Base-by-base conservation (phyloP, 2,797 vertebrate species). In the Coilia nasus region DNA sequence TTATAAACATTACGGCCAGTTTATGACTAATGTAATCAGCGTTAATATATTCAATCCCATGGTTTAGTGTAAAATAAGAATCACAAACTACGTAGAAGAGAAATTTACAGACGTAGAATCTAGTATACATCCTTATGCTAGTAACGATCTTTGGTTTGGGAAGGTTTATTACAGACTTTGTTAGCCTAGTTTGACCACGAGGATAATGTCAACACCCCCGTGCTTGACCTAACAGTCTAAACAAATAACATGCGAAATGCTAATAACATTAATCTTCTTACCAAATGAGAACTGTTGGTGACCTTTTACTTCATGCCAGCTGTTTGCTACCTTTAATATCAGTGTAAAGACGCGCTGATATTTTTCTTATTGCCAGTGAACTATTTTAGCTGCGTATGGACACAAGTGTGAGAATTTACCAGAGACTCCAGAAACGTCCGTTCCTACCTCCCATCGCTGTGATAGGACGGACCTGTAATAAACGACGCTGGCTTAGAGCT, bases 381-480 rank as follows among this genome's bases (percentile, higher is more conserved):
- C 71, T 78, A 78, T 78, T 35, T 59, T 19, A 59, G 57, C 57
- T 78, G 50, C 50, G 57, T 83, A 84, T 83, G 64, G 23, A 10
- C 60, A 35, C 4, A 84, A 84, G 47, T 85, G 71, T 15, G 75
- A 83, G 75, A 62, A 84, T 23, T n/a, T 2, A 17, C n/a, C 12
- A 50, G 31, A 59, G 56, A 11, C 28, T 35, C 31, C 62, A 62
- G 67, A 5, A 59, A 19, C 75, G 19, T 78, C 31, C 71, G 9
- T 31, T 25, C 6, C n/a, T 19, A 60, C 35, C 84, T 87, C 25
- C 75, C 82, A 85, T 86, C 81, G 75, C 81, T 82, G 81, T 83
- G 87, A 87, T 83, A 81, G 81, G 81, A 78, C 15, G 41, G 71
- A 19, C 31, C 31, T 44, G 21, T 78, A 44, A 78, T 78, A 78